Evolutionary conservation across 2,113 vertebrate genomes (phyloP).

Genomic region (Spizaetus ornatus): DNA sequence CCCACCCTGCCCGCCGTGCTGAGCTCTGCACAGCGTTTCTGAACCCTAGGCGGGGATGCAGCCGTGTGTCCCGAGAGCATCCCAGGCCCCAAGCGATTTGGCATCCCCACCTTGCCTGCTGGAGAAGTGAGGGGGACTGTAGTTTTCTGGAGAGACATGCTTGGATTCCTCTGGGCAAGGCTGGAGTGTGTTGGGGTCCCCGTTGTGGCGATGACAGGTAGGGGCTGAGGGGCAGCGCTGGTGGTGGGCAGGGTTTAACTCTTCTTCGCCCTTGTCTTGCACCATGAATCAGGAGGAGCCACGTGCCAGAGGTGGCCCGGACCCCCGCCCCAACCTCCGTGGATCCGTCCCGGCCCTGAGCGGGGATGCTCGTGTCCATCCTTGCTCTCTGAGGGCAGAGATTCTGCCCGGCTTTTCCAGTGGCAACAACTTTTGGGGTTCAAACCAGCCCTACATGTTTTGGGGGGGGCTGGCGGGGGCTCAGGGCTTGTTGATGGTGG

Average conservation of each 20-base stretch:
- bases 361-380: background rate
- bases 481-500: background rate
- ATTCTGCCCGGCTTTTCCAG: background rate
- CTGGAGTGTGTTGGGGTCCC: background rate
- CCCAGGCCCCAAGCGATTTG: fast-evolving
- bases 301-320: fast-evolving
- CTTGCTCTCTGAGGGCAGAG: background rate
- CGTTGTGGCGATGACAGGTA: background rate
- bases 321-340: fast-evolving
- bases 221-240: background rate
- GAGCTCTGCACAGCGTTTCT: background rate
- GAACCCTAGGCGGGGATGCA: background rate
- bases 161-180: background rate
- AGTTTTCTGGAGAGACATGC: fast-evolving
- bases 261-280: fast-evolving
- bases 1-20: background rate
- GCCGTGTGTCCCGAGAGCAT: background rate
- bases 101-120: background rate
- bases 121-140: background rate
- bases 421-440: background rate
- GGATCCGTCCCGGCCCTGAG: fast-evolving
- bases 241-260: background rate
- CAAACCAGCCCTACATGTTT: background rate
- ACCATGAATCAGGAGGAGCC: background rate
- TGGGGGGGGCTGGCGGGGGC: too few species aligned